These are phyloP conservation scores for Agrotis clavis DNA, from an alignment of 2,888 invertebrate species.

Conservation along the genomic window DNA sequence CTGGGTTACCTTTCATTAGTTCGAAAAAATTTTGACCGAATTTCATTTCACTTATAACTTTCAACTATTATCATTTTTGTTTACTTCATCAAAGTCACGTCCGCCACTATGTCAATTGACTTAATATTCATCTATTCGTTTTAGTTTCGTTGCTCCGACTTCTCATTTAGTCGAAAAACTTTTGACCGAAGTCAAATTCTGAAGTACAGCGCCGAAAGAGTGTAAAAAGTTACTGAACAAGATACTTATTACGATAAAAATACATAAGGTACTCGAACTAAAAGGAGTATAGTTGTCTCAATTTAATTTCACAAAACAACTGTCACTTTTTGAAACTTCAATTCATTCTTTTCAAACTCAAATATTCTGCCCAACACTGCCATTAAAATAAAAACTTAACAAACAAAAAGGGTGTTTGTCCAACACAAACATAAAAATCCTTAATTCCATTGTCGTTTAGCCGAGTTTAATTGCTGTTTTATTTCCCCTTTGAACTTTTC, in stretches of 20 bases:
- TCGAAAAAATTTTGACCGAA: no score
- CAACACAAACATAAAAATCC: neutral
- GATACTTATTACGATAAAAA: neutral
- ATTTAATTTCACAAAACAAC: slow-evolving; percentile 3
- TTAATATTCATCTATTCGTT: no score
- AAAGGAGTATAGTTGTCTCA: neutral
- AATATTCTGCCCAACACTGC: neutral
- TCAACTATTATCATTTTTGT: no score
- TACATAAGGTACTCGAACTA: neutral
- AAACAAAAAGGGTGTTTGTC: neutral
- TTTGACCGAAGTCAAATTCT: no score
- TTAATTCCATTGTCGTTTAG: slow-evolving; percentile 1
- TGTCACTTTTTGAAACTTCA: neutral
- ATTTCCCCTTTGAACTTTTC: slow-evolving; percentile 15
- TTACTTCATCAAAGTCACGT: no score
- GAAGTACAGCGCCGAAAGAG: no score
- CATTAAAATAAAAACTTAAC: slow-evolving; percentile 16
- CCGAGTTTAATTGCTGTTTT: slow-evolving; percentile 27
- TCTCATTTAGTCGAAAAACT: no score
- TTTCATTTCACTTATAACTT: no score
- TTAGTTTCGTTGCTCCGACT: no score
- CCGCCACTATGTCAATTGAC: no score
- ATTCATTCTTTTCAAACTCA: neutral
- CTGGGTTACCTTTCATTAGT: no score
- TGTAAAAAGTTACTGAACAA: neutral